Conservation (phyloP, 2,113 vertebrate genomes). For the Entosphenus tridentatus region DNA sequence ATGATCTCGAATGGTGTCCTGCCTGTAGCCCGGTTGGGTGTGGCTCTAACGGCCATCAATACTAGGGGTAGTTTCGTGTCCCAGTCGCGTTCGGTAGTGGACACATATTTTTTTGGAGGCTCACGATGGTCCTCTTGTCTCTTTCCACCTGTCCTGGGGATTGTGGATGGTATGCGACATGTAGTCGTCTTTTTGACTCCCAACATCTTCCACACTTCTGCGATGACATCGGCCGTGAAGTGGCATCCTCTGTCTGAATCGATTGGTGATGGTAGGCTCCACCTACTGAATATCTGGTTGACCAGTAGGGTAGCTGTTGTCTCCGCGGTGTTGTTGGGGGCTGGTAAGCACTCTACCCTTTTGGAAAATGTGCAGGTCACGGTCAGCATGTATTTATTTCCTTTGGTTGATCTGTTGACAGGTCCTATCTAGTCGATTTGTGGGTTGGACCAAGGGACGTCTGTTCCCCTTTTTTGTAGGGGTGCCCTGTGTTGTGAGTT, state of each 20-base stretch:
- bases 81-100: constrained; percentile 9
- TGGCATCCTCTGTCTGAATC: constrained; percentile 9
- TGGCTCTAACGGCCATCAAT: constrained; percentile 9
- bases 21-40: constrained; percentile 8
- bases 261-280: background rate
- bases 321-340: too few relatives aligned
- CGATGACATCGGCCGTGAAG: constrained; percentile 8
- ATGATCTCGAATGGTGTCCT: constrained; percentile 9
- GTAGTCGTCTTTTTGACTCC: too few relatives aligned
- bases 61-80: constrained; percentile 8
- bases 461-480: background rate
- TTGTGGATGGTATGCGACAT: too few relatives aligned
- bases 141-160: background rate
- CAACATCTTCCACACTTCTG: constrained; percentile 6
- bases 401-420: constrained; percentile 10
- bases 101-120: constrained; percentile 9
- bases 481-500: constrained; percentile 8
- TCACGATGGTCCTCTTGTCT: background rate
- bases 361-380: too few relatives aligned
- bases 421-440: constrained; percentile 2
- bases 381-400: too few relatives aligned
- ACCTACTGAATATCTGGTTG: too few relatives aligned
- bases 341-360: too few relatives aligned
- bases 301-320: too few relatives aligned
- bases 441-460: constrained; percentile 4